A percentile compares a stretch with the other conserved stretches of the same genome.
Evolutionary conservation across 1,140 invertebrate species (phyloP).

Genomic region (Aphelinus atriplicis): DNA sequence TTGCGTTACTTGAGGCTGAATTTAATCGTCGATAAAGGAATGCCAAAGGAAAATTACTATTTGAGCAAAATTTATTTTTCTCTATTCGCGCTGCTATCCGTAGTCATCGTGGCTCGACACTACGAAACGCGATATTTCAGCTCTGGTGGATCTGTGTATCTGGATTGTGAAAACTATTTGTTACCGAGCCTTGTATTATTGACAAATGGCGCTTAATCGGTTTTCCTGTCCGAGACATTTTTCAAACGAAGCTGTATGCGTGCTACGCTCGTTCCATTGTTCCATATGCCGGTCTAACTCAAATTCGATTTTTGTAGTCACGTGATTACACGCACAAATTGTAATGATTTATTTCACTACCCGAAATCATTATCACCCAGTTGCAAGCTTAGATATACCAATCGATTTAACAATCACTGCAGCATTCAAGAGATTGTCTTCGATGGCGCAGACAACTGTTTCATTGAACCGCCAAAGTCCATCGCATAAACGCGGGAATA

Average conservation of each 20-base stretch:
- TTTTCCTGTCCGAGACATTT: conserved; percentile 17
- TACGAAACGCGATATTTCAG: conserved; percentile 23
- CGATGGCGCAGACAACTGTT: too few relatives aligned
- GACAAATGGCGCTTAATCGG: conserved; percentile 38
- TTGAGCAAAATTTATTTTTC: conserved; percentile 12
- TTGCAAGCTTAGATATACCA: too few relatives aligned
- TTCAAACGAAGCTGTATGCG: too few relatives aligned
- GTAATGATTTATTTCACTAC: conserved; percentile 8
- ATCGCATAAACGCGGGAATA: background rate
- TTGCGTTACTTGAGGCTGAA: background rate
- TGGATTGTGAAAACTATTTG: conserved; percentile 33
- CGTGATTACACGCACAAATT: background rate
- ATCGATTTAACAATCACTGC: too few relatives aligned
- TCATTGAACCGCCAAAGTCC: too few relatives aligned
- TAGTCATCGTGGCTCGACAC: background rate
- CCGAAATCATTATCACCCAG: too few relatives aligned
- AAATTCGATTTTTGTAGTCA: conserved; percentile 3
- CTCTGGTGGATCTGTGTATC: conserved; percentile 4
- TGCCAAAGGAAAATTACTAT: conserved; percentile 3
- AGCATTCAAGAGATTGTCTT: too few relatives aligned
- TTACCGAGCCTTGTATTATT: conserved; percentile 26
- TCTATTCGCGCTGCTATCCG: background rate
- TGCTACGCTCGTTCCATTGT: too few relatives aligned
- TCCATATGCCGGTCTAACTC: too few relatives aligned
- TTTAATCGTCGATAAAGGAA: background rate